These are phyloP conservation scores for Cricetomys ansorgei DNA, from an alignment of 2,113 vertebrate genomes.

Conservation along the genomic window DNA sequence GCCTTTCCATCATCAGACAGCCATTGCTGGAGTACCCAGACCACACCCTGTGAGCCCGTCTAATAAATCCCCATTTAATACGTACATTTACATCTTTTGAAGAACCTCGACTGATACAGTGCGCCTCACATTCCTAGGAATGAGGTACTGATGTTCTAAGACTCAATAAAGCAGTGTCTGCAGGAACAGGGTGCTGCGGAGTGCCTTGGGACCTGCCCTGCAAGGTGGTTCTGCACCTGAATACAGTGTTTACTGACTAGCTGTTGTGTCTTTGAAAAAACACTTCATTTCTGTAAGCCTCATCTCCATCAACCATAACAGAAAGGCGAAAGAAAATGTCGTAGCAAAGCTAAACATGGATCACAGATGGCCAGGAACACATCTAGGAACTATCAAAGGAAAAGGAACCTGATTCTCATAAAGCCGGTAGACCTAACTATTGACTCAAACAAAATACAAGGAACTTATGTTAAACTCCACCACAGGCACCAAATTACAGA, in stretches of 20 bases:
- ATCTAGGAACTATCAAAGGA: slow-evolving; percentile 14
- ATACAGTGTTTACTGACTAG: neutral
- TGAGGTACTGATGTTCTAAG: neutral
- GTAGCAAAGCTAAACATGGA: neutral
- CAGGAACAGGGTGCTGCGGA: slow-evolving; percentile 4
- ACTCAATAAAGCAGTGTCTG: neutral
- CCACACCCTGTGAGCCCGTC: neutral
- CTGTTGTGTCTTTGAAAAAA: neutral
- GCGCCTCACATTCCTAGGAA: neutral
- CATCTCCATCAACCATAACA: slow-evolving; percentile 3
- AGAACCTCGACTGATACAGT: neutral
- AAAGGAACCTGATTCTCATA: slow-evolving; percentile 23
- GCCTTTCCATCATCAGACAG: neutral
- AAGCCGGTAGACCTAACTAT: slow-evolving; percentile 25
- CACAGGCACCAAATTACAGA: neutral
- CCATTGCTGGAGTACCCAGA: neutral
- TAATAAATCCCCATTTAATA: neutral
- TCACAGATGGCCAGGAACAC: neutral
- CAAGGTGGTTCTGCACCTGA: neutral
- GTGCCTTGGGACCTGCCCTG: neutral
- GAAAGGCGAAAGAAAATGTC: neutral
- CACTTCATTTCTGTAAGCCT: neutral
- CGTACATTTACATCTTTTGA: neutral
- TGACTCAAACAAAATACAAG: neutral
- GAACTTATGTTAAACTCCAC: neutral